These are phyloP conservation scores for Pipistrellus nathusii DNA, from an alignment of 2,797 vertebrate genomes.

Conservation along the genomic window DNA sequence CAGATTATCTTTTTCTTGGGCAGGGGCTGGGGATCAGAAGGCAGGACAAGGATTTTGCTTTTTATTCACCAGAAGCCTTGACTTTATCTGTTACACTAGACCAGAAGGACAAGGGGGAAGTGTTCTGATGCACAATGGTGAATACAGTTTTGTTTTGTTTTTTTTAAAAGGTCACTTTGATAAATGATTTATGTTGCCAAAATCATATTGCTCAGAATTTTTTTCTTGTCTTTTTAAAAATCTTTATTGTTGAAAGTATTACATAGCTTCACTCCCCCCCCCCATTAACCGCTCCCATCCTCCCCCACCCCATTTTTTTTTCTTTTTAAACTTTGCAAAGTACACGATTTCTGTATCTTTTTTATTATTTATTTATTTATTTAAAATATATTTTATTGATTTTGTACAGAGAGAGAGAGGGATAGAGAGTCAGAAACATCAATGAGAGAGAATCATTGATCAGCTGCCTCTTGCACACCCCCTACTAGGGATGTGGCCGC, in stretches of 20 bases:
- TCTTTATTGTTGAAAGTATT: no score
- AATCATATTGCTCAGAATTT: conserved; percentile 44
- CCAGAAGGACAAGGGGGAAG: background rate
- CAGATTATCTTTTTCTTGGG: background rate
- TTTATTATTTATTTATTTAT: no score
- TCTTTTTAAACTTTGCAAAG: conserved; percentile 36
- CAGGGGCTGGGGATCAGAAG: background rate
- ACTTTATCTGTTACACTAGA: conserved; percentile 8
- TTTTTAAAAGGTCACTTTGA: conserved; percentile 6
- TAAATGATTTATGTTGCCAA: conserved; percentile 35
- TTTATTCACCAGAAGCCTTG: background rate
- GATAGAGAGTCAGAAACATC: no score
- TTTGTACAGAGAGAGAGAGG: no score
- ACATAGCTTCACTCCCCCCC: no score
- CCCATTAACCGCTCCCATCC: no score
- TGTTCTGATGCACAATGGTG: background rate
- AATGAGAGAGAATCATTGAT: no score
- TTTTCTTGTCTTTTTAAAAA: conserved; percentile 6
- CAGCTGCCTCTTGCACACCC: no score
- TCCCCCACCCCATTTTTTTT: background rate
- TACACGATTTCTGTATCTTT: conserved; percentile 15
- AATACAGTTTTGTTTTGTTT: background rate
- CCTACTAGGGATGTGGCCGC: no score
- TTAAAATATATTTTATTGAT: no score
- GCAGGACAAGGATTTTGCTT: background rate